Evolutionary conservation across 2,888 invertebrate species (phyloP), one percentile per base, ranked within the genome.

Genomic region (Drosophila recens): DNA sequence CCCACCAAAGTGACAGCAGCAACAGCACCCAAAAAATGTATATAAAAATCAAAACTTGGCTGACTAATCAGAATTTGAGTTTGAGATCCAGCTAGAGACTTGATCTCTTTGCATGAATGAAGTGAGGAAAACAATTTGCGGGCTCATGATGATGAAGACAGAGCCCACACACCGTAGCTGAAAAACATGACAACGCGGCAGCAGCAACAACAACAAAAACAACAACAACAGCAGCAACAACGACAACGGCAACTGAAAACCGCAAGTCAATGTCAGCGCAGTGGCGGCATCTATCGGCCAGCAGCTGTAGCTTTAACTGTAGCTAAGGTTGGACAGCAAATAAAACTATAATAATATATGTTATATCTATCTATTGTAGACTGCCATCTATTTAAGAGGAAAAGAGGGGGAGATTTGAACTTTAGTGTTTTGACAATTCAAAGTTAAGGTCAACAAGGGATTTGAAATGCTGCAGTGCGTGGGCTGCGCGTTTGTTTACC

Each of bases 251-350:
- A 87, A 87, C 79, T 72, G 81, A 89, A 88, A 88, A 85, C 89
- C 90, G 83, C 87, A 90, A 91, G 90, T 91, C 90, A 90, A 90
- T 90, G 90, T 90, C 90, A 90, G 74, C 67, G 46, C 83, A 81
- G 84, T 84, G 79, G 80, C 85, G 84, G 80, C 81, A 82, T 82
- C 83, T 75, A 61, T 72, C 65, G 74, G 64, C 36, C 70, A 63
- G 62, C 64, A 64, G 72, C 64, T 56, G 54, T 61, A 49, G 38
- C 30, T 62, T 43, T 42, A 45, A 65, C 30, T 36, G n/a, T 42
- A 45, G 45, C 30, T 36, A 3, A 38, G 40, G 38, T 36, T 49
- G 46, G 27, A 51, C 62, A 46, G 36, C 70, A 66, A 73, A 58
- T 48, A 27, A 48, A 30, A 30, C 5, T 48, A 58, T 45, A 58